Conservation (phyloP, 2,797 vertebrate genomes). For the Epinephelus coioides region DNA sequence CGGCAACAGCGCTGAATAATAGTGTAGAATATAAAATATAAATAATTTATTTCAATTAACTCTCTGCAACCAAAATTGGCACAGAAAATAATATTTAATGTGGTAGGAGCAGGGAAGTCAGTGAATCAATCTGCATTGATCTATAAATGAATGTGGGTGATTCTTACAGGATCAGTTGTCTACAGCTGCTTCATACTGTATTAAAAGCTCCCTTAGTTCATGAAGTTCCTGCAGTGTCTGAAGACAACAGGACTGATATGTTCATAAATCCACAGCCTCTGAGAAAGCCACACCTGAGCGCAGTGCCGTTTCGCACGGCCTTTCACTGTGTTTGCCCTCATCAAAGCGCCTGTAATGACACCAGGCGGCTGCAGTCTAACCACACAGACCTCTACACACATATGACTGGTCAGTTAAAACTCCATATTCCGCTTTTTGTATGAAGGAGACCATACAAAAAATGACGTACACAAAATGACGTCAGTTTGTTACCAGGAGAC, state of each 20-base stretch:
- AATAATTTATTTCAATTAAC: too few species aligned
- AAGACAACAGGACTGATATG: background rate
- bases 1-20: too few species aligned
- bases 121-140: background rate
- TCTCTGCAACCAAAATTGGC: too few species aligned
- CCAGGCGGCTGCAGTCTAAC: background rate
- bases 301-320: background rate
- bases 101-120: background rate
- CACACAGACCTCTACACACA: background rate
- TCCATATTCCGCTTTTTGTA: background rate
- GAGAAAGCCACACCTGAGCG: background rate
- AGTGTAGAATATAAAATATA: too few species aligned
- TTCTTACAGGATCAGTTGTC: background rate
- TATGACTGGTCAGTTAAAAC: too few species aligned
- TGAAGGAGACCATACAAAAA: accelerated
- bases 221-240: background rate
- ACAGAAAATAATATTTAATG: too few species aligned
- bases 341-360: background rate
- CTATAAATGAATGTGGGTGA: background rate
- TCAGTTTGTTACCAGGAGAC: too few species aligned
- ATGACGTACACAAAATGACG: too few species aligned
- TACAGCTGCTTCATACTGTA: background rate
- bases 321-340: background rate
- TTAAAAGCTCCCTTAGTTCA: background rate
- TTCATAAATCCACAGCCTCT: background rate